Conservation (phyloP, 2,888 invertebrate species). For the Epinotia bilunana region DNA sequence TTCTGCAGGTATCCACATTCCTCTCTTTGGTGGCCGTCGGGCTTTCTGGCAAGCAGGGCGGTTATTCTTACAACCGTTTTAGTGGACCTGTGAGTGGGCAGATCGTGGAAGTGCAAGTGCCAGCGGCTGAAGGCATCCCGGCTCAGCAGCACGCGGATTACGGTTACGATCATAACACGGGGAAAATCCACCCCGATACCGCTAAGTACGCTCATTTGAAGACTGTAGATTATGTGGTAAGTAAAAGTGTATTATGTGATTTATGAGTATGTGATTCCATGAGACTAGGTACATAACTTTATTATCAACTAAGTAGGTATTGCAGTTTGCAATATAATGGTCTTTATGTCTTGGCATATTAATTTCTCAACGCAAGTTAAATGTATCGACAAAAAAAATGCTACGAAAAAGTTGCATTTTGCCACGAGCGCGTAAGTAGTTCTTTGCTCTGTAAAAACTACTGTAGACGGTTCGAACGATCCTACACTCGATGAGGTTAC, state of each 20-base stretch:
- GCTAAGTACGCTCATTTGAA: slow-evolving; percentile 82
- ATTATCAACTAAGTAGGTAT: not conserved
- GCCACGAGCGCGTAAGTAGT: too few relatives aligned
- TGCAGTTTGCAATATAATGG: not conserved
- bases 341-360: not conserved
- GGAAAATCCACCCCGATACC: slow-evolving; percentile 77
- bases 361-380: not conserved
- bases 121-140: slow-evolving; percentile 72
- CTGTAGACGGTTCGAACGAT: too few relatives aligned
- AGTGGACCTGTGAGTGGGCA: slow-evolving; percentile 90
- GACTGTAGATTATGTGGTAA: slow-evolving; percentile 87
- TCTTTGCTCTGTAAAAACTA: too few relatives aligned
- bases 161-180: slow-evolving; percentile 78
- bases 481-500: too few relatives aligned
- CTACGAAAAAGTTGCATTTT: too few relatives aligned
- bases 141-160: slow-evolving; percentile 81
- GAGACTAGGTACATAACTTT: not conserved
- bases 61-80: slow-evolving; percentile 89
- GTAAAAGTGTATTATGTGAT: slow-evolving; percentile 48
- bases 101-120: slow-evolving; percentile 83
- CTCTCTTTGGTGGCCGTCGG: slow-evolving; percentile 62
- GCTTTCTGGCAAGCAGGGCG: slow-evolving; percentile 72
- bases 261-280: not conserved
- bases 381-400: too few relatives aligned
- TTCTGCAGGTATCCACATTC: slow-evolving; percentile 64